A percentile compares a stretch with the other conserved stretches of the same genome.
Conservation (phyloP, 2,888 invertebrate genomes). For the Heterodera filipjevi region DNA sequence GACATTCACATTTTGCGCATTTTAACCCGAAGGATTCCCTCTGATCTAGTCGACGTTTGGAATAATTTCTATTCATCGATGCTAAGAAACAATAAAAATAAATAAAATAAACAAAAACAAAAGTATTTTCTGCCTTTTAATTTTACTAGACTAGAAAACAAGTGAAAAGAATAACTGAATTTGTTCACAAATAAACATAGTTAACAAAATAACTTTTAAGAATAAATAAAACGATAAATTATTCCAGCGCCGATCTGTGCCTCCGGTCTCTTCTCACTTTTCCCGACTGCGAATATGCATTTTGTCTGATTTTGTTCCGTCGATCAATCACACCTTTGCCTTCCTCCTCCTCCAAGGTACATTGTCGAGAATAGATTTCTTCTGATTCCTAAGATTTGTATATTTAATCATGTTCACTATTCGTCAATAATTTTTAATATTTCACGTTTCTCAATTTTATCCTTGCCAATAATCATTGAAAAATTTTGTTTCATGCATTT, state of each 20-base stretch:
- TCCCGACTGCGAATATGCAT: conserved; percentile 1
- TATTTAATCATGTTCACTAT: no score
- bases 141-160: no score
- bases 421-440: no score
- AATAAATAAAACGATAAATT: neutral
- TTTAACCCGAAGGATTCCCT: conserved; percentile 1
- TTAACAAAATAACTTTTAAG: neutral
- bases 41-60: neutral
- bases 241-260: neutral
- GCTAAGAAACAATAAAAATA: neutral
- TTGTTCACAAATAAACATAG: no score
- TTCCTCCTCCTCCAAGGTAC: neutral
- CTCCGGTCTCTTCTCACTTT: neutral
- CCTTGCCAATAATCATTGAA: no score
- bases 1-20: neutral
- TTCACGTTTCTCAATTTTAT: no score
- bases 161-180: no score
- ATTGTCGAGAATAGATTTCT: neutral
- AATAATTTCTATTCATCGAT: neutral
- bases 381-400: neutral
- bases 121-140: no score
- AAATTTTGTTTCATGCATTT: no score
- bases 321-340: neutral
- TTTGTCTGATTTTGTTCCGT: neutral
- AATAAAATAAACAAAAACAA: no score